These are phyloP conservation scores for Brachyrhaphis roseni DNA, from an alignment of 2,797 vertebrate species.

Conservation along the genomic window DNA sequence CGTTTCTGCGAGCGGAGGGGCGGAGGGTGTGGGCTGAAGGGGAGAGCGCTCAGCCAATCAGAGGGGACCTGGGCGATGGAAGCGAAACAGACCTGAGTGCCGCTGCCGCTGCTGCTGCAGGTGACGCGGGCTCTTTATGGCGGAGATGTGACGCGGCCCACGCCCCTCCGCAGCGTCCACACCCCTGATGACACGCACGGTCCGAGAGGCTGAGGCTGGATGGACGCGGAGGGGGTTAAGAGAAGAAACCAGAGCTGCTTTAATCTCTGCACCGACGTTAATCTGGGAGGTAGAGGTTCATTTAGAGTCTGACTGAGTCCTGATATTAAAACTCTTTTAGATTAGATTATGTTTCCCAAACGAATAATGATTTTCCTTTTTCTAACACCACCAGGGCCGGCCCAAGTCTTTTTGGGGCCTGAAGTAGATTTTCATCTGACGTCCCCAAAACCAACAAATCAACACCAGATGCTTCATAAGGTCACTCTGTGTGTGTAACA, in stretches of 20 bases:
- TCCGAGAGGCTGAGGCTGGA: not conserved
- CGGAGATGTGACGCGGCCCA: conserved; percentile 41
- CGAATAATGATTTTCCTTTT: not conserved
- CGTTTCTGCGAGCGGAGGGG: conserved; percentile 8
- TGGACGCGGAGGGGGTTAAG: conserved; percentile 1
- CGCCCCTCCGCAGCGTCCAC: conserved; percentile 37
- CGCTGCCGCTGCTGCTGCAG: conserved; percentile 29
- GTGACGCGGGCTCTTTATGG: conserved; percentile 56
- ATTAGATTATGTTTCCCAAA: not conserved
- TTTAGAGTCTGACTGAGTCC: not conserved
- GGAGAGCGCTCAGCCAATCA: conserved; percentile 57
- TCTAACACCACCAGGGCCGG: no score
- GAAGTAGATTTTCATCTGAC: no score
- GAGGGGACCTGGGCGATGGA: conserved; percentile 3
- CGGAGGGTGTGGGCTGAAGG: conserved; percentile 74
- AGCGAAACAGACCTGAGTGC: conserved; percentile 16
- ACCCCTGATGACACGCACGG: conserved; percentile 35
- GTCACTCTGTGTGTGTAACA: no score
- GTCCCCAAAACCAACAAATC: no score
- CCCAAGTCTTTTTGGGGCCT: no score
- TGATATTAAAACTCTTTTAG: not conserved
- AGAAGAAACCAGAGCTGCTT: not conserved
- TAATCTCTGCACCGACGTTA: not conserved
- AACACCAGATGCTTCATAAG: no score
- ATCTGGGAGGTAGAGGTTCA: not conserved